Base-by-base conservation (phyloP, 2,797 vertebrate species). In the Enteromius radiatus region DNA sequence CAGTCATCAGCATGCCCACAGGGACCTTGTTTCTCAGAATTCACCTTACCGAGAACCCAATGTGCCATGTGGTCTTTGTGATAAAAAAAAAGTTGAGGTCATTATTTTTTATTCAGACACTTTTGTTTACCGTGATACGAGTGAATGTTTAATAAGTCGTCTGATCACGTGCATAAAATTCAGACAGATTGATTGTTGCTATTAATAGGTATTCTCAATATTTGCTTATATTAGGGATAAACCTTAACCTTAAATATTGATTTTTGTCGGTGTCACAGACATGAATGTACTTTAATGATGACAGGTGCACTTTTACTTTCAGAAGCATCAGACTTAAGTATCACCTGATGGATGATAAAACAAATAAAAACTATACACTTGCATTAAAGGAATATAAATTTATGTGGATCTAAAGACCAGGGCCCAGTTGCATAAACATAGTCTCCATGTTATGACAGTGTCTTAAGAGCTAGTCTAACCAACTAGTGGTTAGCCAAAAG, bases 1-100 rank as follows among this genome's bases (percentile, higher is more conserved):
- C 83, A 84, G 61, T 88, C 78, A 89, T 89, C 85, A 88, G 71
- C 23, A 12, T 76, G 63, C 74, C 84, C 31, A 47, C 73, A 82
- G 82, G 80, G 84, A 84, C 69, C 52, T 71, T 28, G 28, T 54
- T 89, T 87, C 83, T 84, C 82, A 83, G 86, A 87, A 88, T 45
- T 71, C 28, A 23, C 31, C 52, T 78, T 80, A 78, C 75, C 26
- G 21, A 80, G 84, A 87, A 89, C 76, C 78, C 78, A 84, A 33
- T 52, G 47, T 54, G 28, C 59, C 61, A 73, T 75, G 67, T 75
- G 59, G 36, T 54, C 28, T 76, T 80, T 68, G 33, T 84, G 28
- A 63, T 70, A 67, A 49, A 81, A 54, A 36, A 3, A n/a, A 74
- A 17, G 19, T 63, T 33, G 21, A 56, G 69, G 54, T 71, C 79